Percentiles rank a stretch among this genome's conserved stretches.
These are phyloP conservation scores for Phaetusa simplex DNA, from an alignment of 2,113 vertebrate species.

Conservation along the genomic window DNA sequence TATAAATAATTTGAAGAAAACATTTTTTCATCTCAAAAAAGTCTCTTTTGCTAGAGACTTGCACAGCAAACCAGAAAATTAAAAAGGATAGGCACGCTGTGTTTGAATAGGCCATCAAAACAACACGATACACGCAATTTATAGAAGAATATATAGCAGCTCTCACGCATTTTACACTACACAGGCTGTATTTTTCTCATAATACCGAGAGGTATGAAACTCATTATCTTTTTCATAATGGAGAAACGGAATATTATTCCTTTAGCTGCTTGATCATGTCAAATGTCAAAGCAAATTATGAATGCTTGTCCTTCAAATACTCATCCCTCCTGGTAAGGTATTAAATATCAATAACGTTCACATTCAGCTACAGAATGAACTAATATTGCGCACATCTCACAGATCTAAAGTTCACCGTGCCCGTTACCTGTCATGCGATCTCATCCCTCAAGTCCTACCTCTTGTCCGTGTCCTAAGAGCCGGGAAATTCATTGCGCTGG, in stretches of 20 bases:
- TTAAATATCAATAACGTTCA: background rate
- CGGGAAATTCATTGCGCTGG: background rate
- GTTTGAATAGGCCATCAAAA: slow-evolving; percentile 37
- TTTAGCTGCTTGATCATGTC: slow-evolving; percentile 41
- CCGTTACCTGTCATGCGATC: background rate
- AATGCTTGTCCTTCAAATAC: slow-evolving; percentile 54
- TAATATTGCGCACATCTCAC: background rate
- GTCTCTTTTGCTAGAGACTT: slow-evolving; percentile 1
- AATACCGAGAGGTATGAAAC: slow-evolving; percentile 25
- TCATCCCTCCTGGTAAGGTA: slow-evolving; percentile 35
- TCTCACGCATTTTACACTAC: background rate
- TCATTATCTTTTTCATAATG: slow-evolving; percentile 58
- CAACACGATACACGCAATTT: background rate
- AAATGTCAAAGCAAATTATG: slow-evolving; percentile 61
- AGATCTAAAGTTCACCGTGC: background rate
- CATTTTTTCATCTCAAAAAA: background rate
- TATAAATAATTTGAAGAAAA: slow-evolving; percentile 55
- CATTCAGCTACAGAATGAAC: background rate
- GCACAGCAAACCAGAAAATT: slow-evolving; percentile 64
- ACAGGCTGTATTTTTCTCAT: background rate
- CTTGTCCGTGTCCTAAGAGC: background rate
- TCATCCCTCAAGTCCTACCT: background rate
- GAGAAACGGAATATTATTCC: slow-evolving; percentile 10
- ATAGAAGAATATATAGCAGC: slow-evolving; percentile 23
- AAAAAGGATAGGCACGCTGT: slow-evolving; percentile 32